Base-by-base conservation (phyloP, 2,888 invertebrate genomes). In the Allolobophora icterica region DNA sequence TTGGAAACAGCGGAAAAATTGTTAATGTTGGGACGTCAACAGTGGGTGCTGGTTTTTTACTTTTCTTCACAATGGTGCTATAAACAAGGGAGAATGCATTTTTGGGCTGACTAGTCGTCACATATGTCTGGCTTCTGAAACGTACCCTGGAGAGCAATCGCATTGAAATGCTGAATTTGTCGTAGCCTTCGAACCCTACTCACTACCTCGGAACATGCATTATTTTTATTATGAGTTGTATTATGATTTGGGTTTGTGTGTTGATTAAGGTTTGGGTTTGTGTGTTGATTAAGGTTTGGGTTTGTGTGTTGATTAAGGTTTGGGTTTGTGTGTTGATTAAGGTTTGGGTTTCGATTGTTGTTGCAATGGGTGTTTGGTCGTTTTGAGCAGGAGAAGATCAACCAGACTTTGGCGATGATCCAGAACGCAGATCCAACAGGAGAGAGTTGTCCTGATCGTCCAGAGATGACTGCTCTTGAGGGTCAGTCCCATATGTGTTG, bases 391-490 rank as follows among this genome's bases (percentile, higher is more conserved):
- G 91, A 90, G 45, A 90, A 89, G 87, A 92, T 92, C 17, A 90
- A 92, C 83, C 52, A 45, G 71, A 92, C 92, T 5, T 96, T 99
- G 94, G 97, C 97, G 95, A 96, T 98, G 95, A 96, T 99, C 93
- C 98, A 98, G 95, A 98, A 99, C 96, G 98, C 98, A 52, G 98
- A 98, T 96, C 98, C 98, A 0, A 97, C 97, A 91, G 96, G 96
- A 42, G 97, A 97, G 95, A 93, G 93, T 1, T 93, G 93, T 45
- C 97, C 97, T 91, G 98, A 98, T 96, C 96, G 97, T 4, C 96
- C 96, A 91, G 97, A 97, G 95, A 96, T 98, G 96, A 94, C 97
- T 30, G 95, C 96, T 92, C 95, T 97, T 92, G 97, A 97, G 96
- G 96, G 97, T 97, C 92, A 42, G 90, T 34, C 21, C 4, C 21